A percentile compares a stretch with the other conserved stretches of the same genome.
These are phyloP conservation scores for Drosophila malerkotliana DNA, from an alignment of 1,140 invertebrate species.

Conservation along the genomic window DNA sequence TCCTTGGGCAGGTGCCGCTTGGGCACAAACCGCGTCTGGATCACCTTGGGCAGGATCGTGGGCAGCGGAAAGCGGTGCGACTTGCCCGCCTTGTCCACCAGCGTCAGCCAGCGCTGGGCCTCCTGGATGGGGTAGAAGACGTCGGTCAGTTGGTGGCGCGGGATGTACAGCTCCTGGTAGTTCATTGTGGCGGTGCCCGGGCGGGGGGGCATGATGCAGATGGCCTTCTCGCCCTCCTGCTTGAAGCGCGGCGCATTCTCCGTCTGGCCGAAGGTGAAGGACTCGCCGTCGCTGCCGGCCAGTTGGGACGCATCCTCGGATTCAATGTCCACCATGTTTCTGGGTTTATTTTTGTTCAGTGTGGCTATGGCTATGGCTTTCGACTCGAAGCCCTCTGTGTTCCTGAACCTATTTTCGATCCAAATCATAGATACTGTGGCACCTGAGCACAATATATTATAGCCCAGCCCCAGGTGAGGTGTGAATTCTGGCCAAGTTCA, in stretches of 20 bases:
- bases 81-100: slow-evolving; percentile 57
- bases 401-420: background rate
- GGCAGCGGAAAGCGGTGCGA: slow-evolving; percentile 71
- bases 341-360: background rate
- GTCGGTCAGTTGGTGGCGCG: slow-evolving; percentile 53
- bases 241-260: background rate
- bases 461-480: slow-evolving; percentile 33
- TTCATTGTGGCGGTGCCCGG: slow-evolving; percentile 62
- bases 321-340: background rate
- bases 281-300: background rate
- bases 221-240: slow-evolving; percentile 17
- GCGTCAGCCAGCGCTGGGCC: slow-evolving; percentile 75
- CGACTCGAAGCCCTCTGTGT: background rate
- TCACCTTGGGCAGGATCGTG: slow-evolving; percentile 76
- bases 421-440: slow-evolving; percentile 10
- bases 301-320: background rate
- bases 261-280: background rate
- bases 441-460: slow-evolving; percentile 41
- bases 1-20: slow-evolving; percentile 72
- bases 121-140: slow-evolving; percentile 65
- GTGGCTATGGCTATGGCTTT: background rate
- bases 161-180: slow-evolving; percentile 63
- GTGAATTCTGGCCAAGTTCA: slow-evolving; percentile 77
- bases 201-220: slow-evolving; percentile 68
- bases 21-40: slow-evolving; percentile 66